phyloP scores from a whole-genome alignment of 2,113 vertebrate species.

The Oryzias curvinotus region DNA sequence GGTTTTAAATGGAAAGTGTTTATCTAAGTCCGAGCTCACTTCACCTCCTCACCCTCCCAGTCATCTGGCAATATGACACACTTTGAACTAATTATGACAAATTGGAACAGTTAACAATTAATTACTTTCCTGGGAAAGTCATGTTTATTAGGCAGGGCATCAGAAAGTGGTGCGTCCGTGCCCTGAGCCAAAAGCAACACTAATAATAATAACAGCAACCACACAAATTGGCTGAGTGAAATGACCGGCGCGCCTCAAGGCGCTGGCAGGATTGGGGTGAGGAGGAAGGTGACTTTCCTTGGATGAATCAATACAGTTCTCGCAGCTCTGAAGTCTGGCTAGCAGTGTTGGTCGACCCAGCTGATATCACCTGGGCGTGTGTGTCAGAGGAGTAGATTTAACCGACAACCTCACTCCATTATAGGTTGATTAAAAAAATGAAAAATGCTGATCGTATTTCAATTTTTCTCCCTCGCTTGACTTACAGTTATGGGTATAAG shows the following conservation, averaged over 20 bases:
- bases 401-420: constrained; percentile 45
- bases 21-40: constrained; percentile 37
- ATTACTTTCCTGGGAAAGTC: constrained; percentile 80
- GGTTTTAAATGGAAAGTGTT: constrained; percentile 37
- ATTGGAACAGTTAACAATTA: constrained; percentile 76
- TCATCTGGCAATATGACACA: constrained; percentile 53
- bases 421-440: constrained; percentile 61
- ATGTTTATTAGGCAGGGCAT: constrained; percentile 77
- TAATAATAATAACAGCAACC: constrained; percentile 72
- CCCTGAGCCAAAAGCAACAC: constrained; percentile 65
- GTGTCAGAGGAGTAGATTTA: constrained; percentile 41
- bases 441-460: constrained; percentile 59
- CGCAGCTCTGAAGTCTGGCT: constrained; percentile 19
- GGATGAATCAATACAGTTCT: constrained; percentile 63
- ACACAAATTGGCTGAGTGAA: constrained; percentile 65
- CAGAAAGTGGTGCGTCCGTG: constrained; percentile 70
- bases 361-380: constrained; percentile 26
- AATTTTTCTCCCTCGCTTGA: constrained; percentile 33
- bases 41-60: constrained; percentile 42
- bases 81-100: constrained; percentile 82
- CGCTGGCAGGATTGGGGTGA: constrained; percentile 14
- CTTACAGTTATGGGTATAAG: constrained; percentile 22
- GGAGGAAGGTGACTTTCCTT: constrained; percentile 70
- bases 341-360: constrained; percentile 22
- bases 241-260: constrained; percentile 38